Conservation (phyloP, 2,888 invertebrate species). For the Subacronicta megacephala region DNA sequence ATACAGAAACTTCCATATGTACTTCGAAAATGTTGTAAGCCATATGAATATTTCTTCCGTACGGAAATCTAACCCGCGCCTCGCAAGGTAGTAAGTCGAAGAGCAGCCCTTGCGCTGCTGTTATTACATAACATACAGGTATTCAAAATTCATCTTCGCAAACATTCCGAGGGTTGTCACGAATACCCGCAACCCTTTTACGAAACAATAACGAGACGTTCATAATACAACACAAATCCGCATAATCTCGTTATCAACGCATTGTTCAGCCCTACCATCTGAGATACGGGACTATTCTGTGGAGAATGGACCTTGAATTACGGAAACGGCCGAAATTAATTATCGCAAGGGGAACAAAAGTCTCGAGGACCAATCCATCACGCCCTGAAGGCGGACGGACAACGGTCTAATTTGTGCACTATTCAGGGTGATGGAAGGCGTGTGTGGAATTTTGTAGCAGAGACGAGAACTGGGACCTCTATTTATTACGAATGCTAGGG, state of each 20-base stretch:
- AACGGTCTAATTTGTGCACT: slow-evolving; percentile 63
- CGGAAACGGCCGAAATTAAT: slow-evolving; percentile 73
- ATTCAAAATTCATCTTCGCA: slow-evolving; percentile 24
- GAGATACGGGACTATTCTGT: slow-evolving; percentile 59
- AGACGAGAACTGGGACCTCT: slow-evolving; percentile 23
- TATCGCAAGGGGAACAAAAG: slow-evolving; percentile 73
- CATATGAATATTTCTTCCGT: no score
- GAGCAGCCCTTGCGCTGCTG: no score
- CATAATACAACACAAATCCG: slow-evolving; percentile 53
- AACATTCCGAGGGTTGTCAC: slow-evolving; percentile 26
- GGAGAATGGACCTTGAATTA: slow-evolving; percentile 61
- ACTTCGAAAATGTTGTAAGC: no score
- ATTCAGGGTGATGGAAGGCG: slow-evolving; percentile 45
- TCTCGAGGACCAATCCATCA: slow-evolving; percentile 74
- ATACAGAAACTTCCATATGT: no score
- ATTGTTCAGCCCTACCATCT: slow-evolving; percentile 57
- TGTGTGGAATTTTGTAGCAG: slow-evolving; percentile 36
- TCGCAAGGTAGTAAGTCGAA: no score
- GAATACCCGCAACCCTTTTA: slow-evolving; percentile 45
- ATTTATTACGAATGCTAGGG: slow-evolving; percentile 7
- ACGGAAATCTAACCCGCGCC: no score
- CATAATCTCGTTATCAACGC: slow-evolving; percentile 54
- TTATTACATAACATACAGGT: neutral
- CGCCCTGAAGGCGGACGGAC: slow-evolving; percentile 68
- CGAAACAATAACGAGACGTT: slow-evolving; percentile 51